Conservation (phyloP, 2,888 invertebrate species). For the Argynnis bischoffii region DNA sequence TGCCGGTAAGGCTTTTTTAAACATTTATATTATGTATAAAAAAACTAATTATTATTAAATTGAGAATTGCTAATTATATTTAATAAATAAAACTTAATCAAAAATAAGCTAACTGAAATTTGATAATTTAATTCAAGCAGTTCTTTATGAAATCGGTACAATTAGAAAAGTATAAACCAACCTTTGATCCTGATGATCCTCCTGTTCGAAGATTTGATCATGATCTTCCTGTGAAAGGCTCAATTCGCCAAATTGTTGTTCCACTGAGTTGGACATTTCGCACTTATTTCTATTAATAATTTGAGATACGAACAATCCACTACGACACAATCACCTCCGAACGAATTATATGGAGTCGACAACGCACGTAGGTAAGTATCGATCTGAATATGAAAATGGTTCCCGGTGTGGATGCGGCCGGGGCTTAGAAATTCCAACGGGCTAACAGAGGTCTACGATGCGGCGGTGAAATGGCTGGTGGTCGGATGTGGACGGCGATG, state of each 20-base stretch:
- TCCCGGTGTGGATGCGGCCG: slow-evolving; percentile 17
- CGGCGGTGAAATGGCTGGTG: slow-evolving; percentile 37
- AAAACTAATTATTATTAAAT: too few species aligned
- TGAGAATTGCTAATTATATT: too few species aligned
- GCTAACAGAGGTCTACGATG: slow-evolving; percentile 37
- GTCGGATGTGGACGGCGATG: slow-evolving; percentile 38
- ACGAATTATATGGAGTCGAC: slow-evolving; percentile 19
- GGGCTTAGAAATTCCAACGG: background rate
- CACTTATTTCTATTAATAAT: slow-evolving; percentile 20
- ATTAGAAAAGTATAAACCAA: slow-evolving; percentile 52
- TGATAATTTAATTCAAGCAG: too few species aligned
- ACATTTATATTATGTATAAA: too few species aligned
- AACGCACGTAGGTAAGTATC: slow-evolving; percentile 24
- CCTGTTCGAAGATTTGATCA: slow-evolving; percentile 88
- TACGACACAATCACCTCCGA: slow-evolving; percentile 35
- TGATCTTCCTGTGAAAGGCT: slow-evolving; percentile 87
- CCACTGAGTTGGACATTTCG: slow-evolving; percentile 77
- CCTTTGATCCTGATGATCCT: slow-evolving; percentile 83
- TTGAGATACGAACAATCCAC: slow-evolving; percentile 27
- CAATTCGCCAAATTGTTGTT: slow-evolving; percentile 87
- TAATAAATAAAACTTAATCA: too few species aligned
- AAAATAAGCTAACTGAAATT: too few species aligned
- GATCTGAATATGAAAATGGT: slow-evolving; percentile 10
- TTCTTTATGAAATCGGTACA: too few species aligned
- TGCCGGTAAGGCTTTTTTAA: too few species aligned